Evolutionary conservation across 2,888 invertebrate species (phyloP).

Genomic region (Papilio protenor): DNA sequence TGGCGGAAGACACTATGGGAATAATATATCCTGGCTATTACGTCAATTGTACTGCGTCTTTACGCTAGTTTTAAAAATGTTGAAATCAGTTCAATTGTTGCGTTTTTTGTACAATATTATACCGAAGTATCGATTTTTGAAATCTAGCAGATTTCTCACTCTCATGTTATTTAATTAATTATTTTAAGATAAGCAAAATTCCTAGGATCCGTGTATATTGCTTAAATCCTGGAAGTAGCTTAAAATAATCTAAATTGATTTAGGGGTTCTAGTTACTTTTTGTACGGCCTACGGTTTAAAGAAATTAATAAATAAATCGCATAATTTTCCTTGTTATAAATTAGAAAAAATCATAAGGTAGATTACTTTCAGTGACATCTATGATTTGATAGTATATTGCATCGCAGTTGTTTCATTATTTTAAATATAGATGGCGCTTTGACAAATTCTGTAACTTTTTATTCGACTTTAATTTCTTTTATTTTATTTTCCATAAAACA

Average conservation of each 20-base stretch:
- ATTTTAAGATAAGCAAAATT: background rate
- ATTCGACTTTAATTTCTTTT: background rate
- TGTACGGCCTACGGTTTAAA: too few relatives aligned
- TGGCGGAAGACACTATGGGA: conserved; percentile 56
- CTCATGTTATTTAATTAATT: background rate
- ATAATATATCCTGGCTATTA: conserved; percentile 48
- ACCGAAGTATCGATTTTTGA: background rate
- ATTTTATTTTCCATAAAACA: too few relatives aligned
- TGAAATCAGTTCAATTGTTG: background rate
- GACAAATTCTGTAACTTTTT: background rate
- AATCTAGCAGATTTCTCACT: background rate
- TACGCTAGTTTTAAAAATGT: conserved; percentile 40
- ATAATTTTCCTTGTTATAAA: background rate
- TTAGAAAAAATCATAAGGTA: background rate
- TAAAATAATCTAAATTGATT: background rate
- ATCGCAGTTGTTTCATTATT: background rate
- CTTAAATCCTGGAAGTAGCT: background rate
- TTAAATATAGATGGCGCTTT: conserved; percentile 2
- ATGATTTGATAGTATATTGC: background rate
- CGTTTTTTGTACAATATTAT: background rate
- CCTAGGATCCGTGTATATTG: background rate
- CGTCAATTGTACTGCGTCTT: conserved; percentile 47
- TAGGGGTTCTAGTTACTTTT: too few relatives aligned
- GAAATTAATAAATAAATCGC: background rate
- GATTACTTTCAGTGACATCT: conserved; percentile 15